A percentile compares a stretch with the other conserved stretches of the same genome.
These are phyloP conservation scores for Platycnemis pennipes DNA, from an alignment of 2,888 invertebrate species.

Conservation along the genomic window DNA sequence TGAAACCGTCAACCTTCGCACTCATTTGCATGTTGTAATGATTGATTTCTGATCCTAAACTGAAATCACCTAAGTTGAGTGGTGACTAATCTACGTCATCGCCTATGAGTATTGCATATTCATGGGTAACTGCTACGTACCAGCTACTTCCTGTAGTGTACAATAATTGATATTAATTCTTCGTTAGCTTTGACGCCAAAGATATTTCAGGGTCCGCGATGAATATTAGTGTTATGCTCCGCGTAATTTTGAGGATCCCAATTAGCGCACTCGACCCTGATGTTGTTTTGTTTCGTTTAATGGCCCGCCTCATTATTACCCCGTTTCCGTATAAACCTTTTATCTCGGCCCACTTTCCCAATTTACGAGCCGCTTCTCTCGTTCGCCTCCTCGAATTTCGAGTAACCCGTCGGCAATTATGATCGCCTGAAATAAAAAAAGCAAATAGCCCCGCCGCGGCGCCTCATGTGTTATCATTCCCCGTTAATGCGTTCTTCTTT, in stretches of 20 bases:
- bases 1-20: too few species aligned
- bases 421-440: neutral
- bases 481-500: neutral
- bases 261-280: neutral
- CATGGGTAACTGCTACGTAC: too few species aligned
- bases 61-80: too few species aligned
- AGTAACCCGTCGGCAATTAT: neutral
- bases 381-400: neutral
- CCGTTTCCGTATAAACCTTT: neutral
- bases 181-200: neutral
- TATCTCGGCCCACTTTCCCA: neutral
- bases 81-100: too few species aligned
- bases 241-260: neutral
- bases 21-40: too few species aligned
- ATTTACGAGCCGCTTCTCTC: neutral
- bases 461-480: neutral
- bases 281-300: neutral
- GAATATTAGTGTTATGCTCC: neutral
- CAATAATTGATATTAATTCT: too few species aligned
- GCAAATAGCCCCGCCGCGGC: neutral
- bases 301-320: neutral
- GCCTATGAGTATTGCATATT: too few species aligned
- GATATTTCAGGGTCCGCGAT: neutral
- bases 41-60: too few species aligned
- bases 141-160: too few species aligned